These are phyloP conservation scores for Hycleus phaleratus DNA, from an alignment of 1,140 invertebrate genomes.

Conservation along the genomic window DNA sequence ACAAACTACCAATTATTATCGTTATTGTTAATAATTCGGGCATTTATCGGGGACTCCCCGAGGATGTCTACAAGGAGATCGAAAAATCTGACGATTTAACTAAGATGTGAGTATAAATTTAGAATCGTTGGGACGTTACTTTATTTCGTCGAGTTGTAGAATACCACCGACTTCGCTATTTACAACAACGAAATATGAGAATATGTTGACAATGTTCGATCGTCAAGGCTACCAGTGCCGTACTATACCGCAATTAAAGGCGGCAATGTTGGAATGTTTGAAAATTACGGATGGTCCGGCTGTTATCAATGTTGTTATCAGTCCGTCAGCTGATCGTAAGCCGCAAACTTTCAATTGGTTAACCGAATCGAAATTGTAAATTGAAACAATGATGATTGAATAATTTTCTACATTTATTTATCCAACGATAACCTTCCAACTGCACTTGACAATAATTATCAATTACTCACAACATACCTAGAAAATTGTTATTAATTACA, in stretches of 20 bases:
- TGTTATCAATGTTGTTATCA: slow-evolving; percentile 88
- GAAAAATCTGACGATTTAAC: slow-evolving; percentile 57
- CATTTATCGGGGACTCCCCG: slow-evolving; percentile 80
- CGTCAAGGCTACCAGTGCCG: slow-evolving; percentile 70
- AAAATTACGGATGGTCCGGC: slow-evolving; percentile 64
- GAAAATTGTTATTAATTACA: too few relatives aligned
- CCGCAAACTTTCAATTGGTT: slow-evolving; percentile 86
- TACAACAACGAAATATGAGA: slow-evolving; percentile 77
- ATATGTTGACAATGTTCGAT: slow-evolving; percentile 80
- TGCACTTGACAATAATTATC: slow-evolving; percentile 22
- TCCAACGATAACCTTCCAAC: slow-evolving; percentile 23
- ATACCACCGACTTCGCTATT: slow-evolving; percentile 73
- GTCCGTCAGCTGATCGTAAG: slow-evolving; percentile 80
- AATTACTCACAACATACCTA: slow-evolving; percentile 22
- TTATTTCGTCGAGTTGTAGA: slow-evolving; percentile 46
- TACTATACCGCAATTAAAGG: slow-evolving; percentile 64
- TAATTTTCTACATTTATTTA: slow-evolving; percentile 25
- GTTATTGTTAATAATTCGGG: slow-evolving; percentile 95
- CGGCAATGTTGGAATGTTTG: slow-evolving; percentile 60
- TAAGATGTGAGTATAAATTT: slow-evolving; percentile 48
- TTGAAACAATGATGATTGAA: neutral
- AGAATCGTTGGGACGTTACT: slow-evolving; percentile 15
- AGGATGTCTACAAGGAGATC: slow-evolving; percentile 64
- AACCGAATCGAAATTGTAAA: slow-evolving; percentile 81
- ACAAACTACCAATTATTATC: slow-evolving; percentile 84